Percentiles rank a stretch among this genome's conserved stretches.
Evolutionary conservation across 1,140 invertebrate genomes (phyloP).

Genomic region (Pectinophora gossypiella): DNA sequence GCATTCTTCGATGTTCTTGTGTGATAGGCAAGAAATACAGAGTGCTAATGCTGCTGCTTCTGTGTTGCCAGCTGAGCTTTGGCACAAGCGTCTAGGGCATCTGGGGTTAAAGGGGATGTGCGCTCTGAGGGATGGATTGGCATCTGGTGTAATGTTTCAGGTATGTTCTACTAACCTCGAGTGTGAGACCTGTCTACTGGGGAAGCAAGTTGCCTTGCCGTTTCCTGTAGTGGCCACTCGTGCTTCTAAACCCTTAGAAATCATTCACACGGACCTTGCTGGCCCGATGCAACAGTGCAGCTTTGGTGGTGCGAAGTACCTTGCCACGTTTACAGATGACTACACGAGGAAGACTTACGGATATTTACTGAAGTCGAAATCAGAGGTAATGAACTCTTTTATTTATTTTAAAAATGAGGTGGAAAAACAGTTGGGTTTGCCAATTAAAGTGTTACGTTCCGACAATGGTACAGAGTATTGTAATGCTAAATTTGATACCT

Average conservation of each 20-base stretch:
- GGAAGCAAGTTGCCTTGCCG: not conserved
- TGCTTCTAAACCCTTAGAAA: not conserved
- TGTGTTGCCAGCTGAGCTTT: not conserved
- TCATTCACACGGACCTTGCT: conserved; percentile 2
- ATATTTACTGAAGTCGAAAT: conserved; percentile 41
- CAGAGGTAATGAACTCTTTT: conserved; percentile 31
- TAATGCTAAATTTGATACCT: not conserved
- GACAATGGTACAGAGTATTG: conserved; percentile 17
- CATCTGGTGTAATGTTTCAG: not conserved
- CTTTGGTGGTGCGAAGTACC: conserved; percentile 23
- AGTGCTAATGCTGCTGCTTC: not conserved
- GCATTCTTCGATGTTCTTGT: conserved; percentile 6
- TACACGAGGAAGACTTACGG: conserved; percentile 26
- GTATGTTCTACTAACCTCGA: not conserved
- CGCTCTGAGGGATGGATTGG: not conserved
- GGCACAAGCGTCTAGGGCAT: not conserved
- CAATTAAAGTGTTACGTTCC: conserved; percentile 20
- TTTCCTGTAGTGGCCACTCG: not conserved
- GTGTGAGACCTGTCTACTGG: conserved; percentile 6
- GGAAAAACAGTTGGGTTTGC: conserved; percentile 33
- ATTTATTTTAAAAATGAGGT: conserved; percentile 31
- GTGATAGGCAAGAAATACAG: not conserved
- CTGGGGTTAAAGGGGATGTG: not conserved
- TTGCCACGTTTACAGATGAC: conserved; percentile 46
- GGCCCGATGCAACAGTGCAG: not conserved